phyloP scores from a whole-genome alignment of 1,140 invertebrate genomes.

The Gonatopus flavifemur region DNA sequence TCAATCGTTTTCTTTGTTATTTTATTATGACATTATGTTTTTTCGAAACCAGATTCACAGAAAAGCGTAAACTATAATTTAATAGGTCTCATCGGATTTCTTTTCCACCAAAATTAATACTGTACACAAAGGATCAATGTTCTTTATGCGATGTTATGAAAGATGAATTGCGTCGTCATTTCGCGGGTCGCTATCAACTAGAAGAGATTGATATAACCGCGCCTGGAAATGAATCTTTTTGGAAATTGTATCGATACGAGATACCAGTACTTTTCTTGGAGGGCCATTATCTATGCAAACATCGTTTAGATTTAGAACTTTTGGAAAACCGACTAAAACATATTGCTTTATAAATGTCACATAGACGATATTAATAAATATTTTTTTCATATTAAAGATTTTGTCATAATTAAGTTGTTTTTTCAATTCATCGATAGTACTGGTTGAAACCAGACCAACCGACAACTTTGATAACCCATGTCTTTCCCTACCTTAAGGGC shows the following conservation, averaged over 20 bases:
- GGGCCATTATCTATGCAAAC: slow-evolving; percentile 81
- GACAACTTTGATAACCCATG: too few species aligned
- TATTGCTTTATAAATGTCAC: too few species aligned
- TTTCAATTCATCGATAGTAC: too few species aligned
- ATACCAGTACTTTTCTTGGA: slow-evolving; percentile 88
- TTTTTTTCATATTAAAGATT: too few species aligned
- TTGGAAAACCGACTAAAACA: slow-evolving; percentile 57
- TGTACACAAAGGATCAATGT: slow-evolving; percentile 83
- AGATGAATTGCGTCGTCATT: slow-evolving; percentile 64
- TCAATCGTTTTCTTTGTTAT: too few species aligned
- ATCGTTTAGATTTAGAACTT: slow-evolving; percentile 66
- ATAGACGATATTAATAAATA: too few species aligned
- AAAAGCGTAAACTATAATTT: slow-evolving; percentile 18
- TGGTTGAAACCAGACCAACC: too few species aligned
- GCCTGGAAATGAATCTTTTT: slow-evolving; percentile 71
- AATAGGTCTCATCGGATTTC: slow-evolving; percentile 39
- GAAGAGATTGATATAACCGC: slow-evolving; percentile 76
- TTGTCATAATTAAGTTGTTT: too few species aligned
- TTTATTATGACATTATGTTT: too few species aligned
- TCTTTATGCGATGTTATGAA: slow-evolving; percentile 80
- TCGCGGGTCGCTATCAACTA: slow-evolving; percentile 63
- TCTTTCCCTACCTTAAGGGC: too few species aligned
- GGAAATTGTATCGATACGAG: slow-evolving; percentile 77
- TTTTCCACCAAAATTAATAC: slow-evolving; percentile 63
- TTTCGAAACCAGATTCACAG: background rate